phyloP scores from a whole-genome alignment of 2,113 vertebrate species.

The Syrmaticus mikado region DNA sequence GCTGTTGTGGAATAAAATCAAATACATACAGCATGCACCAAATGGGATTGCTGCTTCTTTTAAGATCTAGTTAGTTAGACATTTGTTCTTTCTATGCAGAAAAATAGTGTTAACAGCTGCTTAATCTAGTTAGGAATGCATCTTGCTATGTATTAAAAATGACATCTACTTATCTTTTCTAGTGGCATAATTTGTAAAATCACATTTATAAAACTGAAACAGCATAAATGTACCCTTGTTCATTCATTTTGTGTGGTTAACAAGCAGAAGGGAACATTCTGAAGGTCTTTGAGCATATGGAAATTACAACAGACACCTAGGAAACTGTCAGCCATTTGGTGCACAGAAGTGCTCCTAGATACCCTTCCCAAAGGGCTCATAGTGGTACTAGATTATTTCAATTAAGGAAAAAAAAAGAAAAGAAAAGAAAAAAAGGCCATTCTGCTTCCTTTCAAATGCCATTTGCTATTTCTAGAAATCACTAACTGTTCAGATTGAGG shows the following conservation, averaged over 20 bases:
- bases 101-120: conserved; percentile 73
- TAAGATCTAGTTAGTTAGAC: conserved; percentile 46
- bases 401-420: background rate
- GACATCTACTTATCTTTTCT: conserved; percentile 74
- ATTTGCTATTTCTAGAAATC: conserved; percentile 52
- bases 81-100: conserved; percentile 62
- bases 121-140: conserved; percentile 80
- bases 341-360: background rate
- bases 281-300: background rate
- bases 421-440: background rate
- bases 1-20: conserved; percentile 8
- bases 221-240: conserved; percentile 15
- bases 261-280: background rate
- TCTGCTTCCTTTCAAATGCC: conserved; percentile 30
- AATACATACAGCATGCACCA: background rate
- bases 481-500: conserved; percentile 49
- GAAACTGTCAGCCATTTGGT: background rate
- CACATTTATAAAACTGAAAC: conserved; percentile 66
- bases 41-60: conserved; percentile 32
- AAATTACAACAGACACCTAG: conserved; percentile 7
- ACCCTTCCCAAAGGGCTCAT: background rate
- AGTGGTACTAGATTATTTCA: background rate
- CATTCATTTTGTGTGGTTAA: background rate
- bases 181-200: conserved; percentile 68
- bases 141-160: conserved; percentile 81